A percentile compares a stretch with the other conserved stretches of the same genome.
phyloP scores from a whole-genome alignment of 1,140 invertebrate genomes.

The Littorina saxatilis region DNA sequence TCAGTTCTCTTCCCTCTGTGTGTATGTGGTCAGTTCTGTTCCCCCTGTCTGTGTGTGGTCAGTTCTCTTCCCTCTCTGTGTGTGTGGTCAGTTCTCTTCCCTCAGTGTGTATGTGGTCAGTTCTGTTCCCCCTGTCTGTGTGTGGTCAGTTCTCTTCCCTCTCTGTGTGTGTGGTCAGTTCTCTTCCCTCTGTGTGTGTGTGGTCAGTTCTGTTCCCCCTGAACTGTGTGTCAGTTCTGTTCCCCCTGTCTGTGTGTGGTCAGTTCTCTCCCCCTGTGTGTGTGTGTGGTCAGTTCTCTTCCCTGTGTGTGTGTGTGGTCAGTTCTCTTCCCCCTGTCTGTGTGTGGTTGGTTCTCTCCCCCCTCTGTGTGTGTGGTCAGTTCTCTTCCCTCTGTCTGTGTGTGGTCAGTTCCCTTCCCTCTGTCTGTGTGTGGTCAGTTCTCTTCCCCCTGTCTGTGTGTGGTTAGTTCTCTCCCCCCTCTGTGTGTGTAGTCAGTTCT shows the following conservation, averaged over 20 bases:
- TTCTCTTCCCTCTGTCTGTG: too few relatives aligned
- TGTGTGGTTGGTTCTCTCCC: neutral
- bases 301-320: neutral
- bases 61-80: neutral
- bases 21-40: slow-evolving; percentile 83
- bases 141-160: too few relatives aligned
- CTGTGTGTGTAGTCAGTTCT: neutral
- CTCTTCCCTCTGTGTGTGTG: neutral
- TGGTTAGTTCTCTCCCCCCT: slow-evolving; percentile 77
- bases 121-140: neutral
- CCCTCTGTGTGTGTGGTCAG: neutral
- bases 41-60: neutral
- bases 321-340: neutral
- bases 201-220: neutral
- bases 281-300: too few relatives aligned
- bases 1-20: too few relatives aligned
- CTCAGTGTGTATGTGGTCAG: neutral
- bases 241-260: neutral
- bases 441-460: too few relatives aligned
- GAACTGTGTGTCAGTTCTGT: slow-evolving; percentile 79
- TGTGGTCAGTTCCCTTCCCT: neutral
- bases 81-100: too few relatives aligned
- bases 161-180: too few relatives aligned
- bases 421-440: neutral
- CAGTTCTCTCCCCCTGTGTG: neutral